Conservation (phyloP, 2,113 vertebrate species). For the Coreoperca whiteheadi region DNA sequence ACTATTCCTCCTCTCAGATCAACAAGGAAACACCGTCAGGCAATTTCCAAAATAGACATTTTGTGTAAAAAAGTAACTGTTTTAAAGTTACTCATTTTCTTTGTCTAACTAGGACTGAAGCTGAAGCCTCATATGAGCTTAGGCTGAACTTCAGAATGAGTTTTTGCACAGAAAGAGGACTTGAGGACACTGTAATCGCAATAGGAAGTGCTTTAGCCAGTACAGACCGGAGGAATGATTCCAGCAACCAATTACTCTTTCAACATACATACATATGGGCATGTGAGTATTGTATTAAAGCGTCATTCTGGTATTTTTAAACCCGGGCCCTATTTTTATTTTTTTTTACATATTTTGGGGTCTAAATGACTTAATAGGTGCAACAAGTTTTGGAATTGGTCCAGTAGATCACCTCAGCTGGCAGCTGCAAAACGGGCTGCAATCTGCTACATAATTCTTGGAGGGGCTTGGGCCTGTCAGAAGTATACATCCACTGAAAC, state of each 20-base stretch:
- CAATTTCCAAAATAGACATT: not conserved
- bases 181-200: not conserved
- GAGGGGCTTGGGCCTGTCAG: no score
- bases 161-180: not conserved
- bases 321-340: no score
- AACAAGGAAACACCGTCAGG: not conserved
- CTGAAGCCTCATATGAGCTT: not conserved
- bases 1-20: not conserved
- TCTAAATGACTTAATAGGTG: no score
- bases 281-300: conserved; percentile 8
- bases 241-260: not conserved
- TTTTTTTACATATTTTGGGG: no score
- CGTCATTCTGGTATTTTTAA: no score
- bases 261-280: not conserved
- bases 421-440: no score
- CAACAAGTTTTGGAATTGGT: no score
- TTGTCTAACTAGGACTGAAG: not conserved
- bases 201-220: not conserved
- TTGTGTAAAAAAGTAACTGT: not conserved
- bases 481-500: no score
- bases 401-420: no score
- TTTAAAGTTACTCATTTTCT: not conserved
- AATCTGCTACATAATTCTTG: no score
- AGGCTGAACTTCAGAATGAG: not conserved
- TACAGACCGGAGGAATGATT: not conserved